These are phyloP conservation scores for Megalopta genalis DNA, from an alignment of 1,140 invertebrate species.

Conservation along the genomic window DNA sequence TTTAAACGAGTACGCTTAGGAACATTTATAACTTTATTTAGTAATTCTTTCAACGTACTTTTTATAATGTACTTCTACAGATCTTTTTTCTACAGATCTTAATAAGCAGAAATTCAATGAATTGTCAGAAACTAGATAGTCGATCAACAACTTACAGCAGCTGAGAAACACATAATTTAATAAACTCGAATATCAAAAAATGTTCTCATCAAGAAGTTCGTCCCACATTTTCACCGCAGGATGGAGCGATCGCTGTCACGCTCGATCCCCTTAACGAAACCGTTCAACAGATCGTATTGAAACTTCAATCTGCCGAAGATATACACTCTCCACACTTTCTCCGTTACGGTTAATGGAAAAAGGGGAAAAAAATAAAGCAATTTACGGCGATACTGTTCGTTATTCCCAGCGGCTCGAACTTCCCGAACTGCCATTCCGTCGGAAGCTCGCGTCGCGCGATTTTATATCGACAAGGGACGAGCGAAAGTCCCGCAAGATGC, in stretches of 20 bases:
- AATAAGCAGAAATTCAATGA: no score
- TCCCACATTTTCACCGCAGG: background rate
- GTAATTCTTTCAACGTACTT: no score
- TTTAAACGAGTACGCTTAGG: no score
- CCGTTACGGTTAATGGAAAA: constrained; percentile 20
- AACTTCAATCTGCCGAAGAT: background rate
- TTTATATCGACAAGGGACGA: constrained; percentile 70
- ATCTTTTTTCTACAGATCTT: no score
- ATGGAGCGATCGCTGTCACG: background rate
- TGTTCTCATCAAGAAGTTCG: no score
- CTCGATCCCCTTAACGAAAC: background rate
- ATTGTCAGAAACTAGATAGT: no score
- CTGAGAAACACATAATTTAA: no score
- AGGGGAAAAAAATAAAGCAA: constrained; percentile 31
- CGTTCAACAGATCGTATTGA: background rate
- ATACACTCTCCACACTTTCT: background rate
- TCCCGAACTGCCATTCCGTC: constrained; percentile 67
- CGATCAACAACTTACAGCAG: no score
- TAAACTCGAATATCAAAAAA: no score
- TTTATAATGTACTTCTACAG: no score
- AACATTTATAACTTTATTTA: no score
- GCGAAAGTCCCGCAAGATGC: constrained; percentile 66
- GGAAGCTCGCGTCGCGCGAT: constrained; percentile 67
- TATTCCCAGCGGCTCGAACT: constrained; percentile 63
- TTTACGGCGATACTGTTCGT: constrained; percentile 57